These are phyloP conservation scores for Acrocera orbiculus DNA, from an alignment of 2,888 invertebrate genomes.

Conservation along the genomic window DNA sequence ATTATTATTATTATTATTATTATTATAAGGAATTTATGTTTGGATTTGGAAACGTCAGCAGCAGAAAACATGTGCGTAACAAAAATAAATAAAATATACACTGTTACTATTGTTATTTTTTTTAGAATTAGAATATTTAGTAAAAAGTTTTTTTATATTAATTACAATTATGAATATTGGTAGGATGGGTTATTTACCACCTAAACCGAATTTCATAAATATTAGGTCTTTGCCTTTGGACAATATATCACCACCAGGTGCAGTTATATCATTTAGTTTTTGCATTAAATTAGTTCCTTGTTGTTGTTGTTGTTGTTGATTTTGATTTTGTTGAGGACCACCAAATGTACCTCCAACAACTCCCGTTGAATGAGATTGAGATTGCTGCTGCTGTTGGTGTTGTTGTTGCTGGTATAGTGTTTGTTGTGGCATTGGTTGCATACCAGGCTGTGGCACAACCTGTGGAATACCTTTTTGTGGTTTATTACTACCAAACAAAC, in stretches of 20 bases:
- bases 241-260: constrained; percentile 72
- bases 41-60: constrained; percentile 32
- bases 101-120: not conserved
- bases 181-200: constrained; percentile 45
- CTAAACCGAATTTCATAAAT: constrained; percentile 85
- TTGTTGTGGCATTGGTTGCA: constrained; percentile 28
- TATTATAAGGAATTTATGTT: constrained; percentile 12
- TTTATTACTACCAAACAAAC: constrained; percentile 31
- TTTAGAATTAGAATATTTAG: not conserved
- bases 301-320: constrained; percentile 33
- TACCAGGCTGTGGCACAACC: constrained; percentile 34
- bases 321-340: constrained; percentile 19
- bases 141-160: not conserved
- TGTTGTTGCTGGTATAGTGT: constrained; percentile 16
- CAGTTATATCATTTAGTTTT: constrained; percentile 72
- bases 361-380: constrained; percentile 8
- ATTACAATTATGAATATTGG: constrained; percentile 13
- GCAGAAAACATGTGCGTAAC: constrained; percentile 32
- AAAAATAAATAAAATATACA: constrained; percentile 15
- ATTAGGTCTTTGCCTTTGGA: constrained; percentile 88
- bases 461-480: constrained; percentile 33
- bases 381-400: constrained; percentile 14
- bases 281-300: constrained; percentile 54
- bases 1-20: constrained; percentile 4
- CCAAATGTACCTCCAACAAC: constrained; percentile 21